Evolutionary conservation across 37 sponge, comb jelly and placozoan species (phyloP).

Genomic region (Diacarnus erythraeanus): DNA sequence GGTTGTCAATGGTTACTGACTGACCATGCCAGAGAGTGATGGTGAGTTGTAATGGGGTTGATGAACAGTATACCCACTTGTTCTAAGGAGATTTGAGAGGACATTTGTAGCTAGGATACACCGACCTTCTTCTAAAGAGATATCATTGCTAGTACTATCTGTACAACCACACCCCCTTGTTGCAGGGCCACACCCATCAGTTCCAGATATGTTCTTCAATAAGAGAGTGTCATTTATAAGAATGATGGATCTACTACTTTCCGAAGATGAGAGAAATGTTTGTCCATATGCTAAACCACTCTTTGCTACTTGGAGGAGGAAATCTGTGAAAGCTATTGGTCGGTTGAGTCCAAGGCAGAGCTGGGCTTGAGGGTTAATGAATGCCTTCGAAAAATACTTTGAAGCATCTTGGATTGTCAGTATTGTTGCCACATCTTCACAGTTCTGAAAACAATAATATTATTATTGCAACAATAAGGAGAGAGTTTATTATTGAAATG

Average conservation of each 20-base stretch:
- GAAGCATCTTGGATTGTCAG: background rate
- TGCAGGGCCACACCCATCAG: background rate
- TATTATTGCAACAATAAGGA: too few species aligned
- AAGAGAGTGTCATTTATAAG: background rate
- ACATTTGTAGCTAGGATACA: background rate
- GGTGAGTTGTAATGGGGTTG: background rate
- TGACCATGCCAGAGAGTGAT: too few species aligned
- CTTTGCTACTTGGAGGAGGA: slow-evolving; percentile 9
- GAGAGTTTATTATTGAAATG: too few species aligned
- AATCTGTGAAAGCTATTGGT: slow-evolving; percentile 10
- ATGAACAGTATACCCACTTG: background rate
- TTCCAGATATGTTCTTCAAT: background rate
- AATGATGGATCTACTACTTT: background rate
- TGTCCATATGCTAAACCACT: slow-evolving; percentile 17
- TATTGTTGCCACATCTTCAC: background rate
- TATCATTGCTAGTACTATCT: background rate
- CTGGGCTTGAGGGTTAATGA: slow-evolving; percentile 33
- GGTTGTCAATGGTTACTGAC: background rate
- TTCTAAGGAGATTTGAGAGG: slow-evolving; percentile 5
- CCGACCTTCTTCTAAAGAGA: slow-evolving; percentile 19
- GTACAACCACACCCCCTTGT: background rate
- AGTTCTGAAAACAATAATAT: background rate
- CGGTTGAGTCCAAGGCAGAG: slow-evolving; percentile 38
- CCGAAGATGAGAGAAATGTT: background rate
- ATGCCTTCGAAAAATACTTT: background rate